Evolutionary conservation across 2,888 invertebrate species (phyloP).

Genomic region (Petrolisthes cinctipes): DNA sequence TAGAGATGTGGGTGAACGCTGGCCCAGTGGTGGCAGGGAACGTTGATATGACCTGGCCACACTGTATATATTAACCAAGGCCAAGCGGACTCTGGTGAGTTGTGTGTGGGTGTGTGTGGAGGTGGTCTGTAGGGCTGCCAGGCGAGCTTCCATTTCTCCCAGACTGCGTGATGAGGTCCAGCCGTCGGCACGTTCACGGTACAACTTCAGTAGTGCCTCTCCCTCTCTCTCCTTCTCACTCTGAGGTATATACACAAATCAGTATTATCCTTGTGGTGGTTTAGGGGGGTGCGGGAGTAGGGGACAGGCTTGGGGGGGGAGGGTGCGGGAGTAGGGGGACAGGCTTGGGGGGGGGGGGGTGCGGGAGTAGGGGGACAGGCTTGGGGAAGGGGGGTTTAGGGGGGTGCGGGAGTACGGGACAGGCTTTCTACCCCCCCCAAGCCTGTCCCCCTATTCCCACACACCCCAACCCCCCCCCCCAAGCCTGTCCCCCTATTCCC

Average conservation of each 20-base stretch:
- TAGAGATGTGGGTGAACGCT: slow-evolving; percentile 27
- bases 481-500: no score
- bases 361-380: no score
- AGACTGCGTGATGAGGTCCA: slow-evolving; percentile 45
- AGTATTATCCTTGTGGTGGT: not conserved
- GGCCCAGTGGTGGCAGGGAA: slow-evolving; percentile 45
- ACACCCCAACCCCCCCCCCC: no score
- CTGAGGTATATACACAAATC: not conserved
- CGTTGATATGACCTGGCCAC: slow-evolving; percentile 55
- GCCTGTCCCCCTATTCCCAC: no score
- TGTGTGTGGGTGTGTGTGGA: slow-evolving; percentile 57
- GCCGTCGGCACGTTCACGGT: slow-evolving; percentile 33
- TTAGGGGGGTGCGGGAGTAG: no score
- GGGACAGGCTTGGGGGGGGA: no score
- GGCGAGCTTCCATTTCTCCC: slow-evolving; percentile 47
- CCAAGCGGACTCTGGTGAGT: slow-evolving; percentile 50
- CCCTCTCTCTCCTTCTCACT: slow-evolving; percentile 56
- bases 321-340: no score
- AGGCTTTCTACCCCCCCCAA: no score
- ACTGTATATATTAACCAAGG: slow-evolving; percentile 54
- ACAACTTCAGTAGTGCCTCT: slow-evolving; percentile 40
- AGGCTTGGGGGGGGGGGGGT: no score
- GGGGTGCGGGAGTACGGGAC: no score
- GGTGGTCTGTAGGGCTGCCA: slow-evolving; percentile 49
- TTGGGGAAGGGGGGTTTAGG: no score